phyloP scores from a whole-genome alignment of 2,113 vertebrate genomes.

The Menidia beryllina region DNA sequence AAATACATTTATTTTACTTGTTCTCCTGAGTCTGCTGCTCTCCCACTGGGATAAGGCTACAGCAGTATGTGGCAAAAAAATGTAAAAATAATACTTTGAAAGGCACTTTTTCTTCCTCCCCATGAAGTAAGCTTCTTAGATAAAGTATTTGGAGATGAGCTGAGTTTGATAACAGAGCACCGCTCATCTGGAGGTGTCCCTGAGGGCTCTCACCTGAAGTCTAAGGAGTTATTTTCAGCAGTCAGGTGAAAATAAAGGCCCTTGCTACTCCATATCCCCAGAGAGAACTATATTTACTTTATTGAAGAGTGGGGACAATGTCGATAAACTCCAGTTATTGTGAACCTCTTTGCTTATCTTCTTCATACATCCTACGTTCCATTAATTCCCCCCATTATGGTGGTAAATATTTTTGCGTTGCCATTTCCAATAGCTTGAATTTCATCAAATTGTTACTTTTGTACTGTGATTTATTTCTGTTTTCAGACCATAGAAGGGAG shows the following conservation, averaged over 20 bases:
- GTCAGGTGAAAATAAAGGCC: slow-evolving; percentile 40
- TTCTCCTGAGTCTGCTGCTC: neutral
- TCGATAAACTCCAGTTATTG: slow-evolving; percentile 55
- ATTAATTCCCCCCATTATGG: slow-evolving; percentile 34
- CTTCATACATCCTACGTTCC: slow-evolving; percentile 27
- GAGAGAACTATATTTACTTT: slow-evolving; percentile 65
- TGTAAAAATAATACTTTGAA: slow-evolving; percentile 35
- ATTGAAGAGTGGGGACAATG: slow-evolving; percentile 38
- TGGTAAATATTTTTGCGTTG: slow-evolving; percentile 29
- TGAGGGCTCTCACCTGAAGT: slow-evolving; percentile 60
- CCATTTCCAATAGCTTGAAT: slow-evolving; percentile 49
- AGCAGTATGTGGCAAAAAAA: slow-evolving; percentile 5
- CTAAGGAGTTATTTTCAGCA: slow-evolving; percentile 71
- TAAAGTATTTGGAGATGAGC: slow-evolving; percentile 57
- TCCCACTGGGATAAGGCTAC: slow-evolving; percentile 27
- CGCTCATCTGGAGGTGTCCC: slow-evolving; percentile 57
- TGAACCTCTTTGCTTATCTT: slow-evolving; percentile 18
- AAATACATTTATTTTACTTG: slow-evolving; percentile 49
- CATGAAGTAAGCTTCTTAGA: slow-evolving; percentile 30
- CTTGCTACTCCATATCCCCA: slow-evolving; percentile 43
- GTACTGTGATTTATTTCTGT: slow-evolving; percentile 40
- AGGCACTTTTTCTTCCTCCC: slow-evolving; percentile 22
- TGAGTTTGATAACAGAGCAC: slow-evolving; percentile 38
- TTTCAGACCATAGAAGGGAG: slow-evolving; percentile 38
- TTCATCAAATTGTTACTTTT: slow-evolving; percentile 42